phyloP scores from a whole-genome alignment of 2,113 vertebrate genomes.

The Quiscalus mexicanus region DNA sequence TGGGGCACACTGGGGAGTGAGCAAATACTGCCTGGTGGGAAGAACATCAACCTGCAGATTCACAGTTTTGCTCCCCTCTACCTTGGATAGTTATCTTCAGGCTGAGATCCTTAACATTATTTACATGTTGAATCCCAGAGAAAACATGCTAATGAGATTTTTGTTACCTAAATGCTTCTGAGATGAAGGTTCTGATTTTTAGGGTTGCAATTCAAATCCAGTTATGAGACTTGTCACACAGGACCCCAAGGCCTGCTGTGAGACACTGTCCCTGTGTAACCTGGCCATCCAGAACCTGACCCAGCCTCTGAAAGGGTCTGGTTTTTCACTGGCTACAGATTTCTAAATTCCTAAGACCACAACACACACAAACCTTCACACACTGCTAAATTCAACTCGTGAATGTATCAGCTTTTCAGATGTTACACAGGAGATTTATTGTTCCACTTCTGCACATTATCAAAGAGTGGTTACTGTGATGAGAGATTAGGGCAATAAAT shows the following conservation, averaged over 20 bases:
- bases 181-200: background rate
- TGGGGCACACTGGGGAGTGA: background rate
- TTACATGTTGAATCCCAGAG: background rate
- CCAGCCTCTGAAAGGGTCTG: fast-evolving
- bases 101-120: background rate
- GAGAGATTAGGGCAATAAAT: constrained; percentile 8
- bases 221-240: background rate
- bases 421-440: background rate
- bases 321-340: background rate
- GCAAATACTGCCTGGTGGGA: background rate
- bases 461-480: background rate
- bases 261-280: background rate
- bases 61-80: fast-evolving
- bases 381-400: background rate
- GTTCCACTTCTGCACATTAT: background rate
- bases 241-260: background rate
- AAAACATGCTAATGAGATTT: background rate
- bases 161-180: background rate
- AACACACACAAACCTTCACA: background rate
- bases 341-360: background rate
- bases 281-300: too few species aligned
- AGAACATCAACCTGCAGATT: background rate
- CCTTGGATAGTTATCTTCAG: background rate
- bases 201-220: background rate
- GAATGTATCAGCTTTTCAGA: background rate